Evolutionary conservation across 2,113 vertebrate species (phyloP).

Genomic region (Pluvialis apricaria): DNA sequence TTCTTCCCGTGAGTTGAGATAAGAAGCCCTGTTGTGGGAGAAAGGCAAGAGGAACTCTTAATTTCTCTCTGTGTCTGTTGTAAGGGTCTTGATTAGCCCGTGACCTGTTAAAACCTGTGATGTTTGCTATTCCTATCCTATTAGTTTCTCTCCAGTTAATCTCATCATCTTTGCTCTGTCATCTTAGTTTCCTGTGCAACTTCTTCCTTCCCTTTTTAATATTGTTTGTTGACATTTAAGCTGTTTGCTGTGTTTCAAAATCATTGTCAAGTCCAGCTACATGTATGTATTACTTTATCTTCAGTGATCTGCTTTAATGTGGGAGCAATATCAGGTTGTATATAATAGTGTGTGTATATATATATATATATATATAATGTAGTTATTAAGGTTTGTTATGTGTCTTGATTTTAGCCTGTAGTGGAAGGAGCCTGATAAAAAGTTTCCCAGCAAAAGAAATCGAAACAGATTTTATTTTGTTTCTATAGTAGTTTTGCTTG

Average conservation of each 20-base stretch:
- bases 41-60: not conserved
- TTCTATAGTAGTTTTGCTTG: not conserved
- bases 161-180: not conserved
- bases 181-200: not conserved
- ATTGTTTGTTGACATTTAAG: not conserved
- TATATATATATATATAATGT: accelerated
- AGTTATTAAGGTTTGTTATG: not conserved
- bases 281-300: not conserved
- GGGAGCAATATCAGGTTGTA: not conserved
- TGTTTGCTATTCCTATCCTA: accelerated
- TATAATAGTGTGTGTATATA: accelerated
- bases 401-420: not conserved
- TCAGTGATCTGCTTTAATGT: not conserved
- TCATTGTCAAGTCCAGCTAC: not conserved
- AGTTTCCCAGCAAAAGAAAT: not conserved
- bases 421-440: not conserved
- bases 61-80: not conserved
- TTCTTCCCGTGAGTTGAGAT: not conserved
- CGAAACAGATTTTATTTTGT: not conserved
- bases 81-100: not conserved
- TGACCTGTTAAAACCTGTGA: not conserved
- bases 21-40: not conserved
- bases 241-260: not conserved
- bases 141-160: not conserved
- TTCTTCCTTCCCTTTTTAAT: not conserved